Conservation (phyloP, 1,140 invertebrate genomes). For the Colletes latitarsis region DNA sequence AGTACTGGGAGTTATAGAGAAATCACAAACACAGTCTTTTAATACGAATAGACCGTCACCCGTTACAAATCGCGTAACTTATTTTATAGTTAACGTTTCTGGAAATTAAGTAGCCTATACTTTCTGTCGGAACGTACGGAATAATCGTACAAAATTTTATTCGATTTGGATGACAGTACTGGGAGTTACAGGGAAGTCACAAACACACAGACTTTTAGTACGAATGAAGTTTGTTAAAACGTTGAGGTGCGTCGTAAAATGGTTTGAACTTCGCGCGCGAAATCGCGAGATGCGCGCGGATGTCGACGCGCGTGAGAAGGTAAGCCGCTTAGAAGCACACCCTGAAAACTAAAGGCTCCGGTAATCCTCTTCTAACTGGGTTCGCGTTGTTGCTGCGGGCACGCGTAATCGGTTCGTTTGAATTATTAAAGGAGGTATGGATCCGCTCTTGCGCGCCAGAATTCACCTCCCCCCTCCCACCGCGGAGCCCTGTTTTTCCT, state of each 20-base stretch:
- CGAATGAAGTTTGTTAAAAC: too few relatives aligned
- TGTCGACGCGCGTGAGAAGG: conserved; percentile 14
- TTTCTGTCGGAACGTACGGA: too few relatives aligned
- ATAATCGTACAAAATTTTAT: too few relatives aligned
- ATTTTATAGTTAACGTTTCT: too few relatives aligned
- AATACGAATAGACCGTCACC: too few relatives aligned
- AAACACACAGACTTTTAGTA: too few relatives aligned
- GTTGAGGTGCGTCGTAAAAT: neutral
- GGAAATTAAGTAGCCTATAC: too few relatives aligned
- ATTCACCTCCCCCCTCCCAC: neutral
- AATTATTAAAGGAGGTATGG: conserved; percentile 36
- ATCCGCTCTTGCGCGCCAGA: conserved; percentile 1
- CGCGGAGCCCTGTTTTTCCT: neutral
- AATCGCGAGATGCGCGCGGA: neutral
- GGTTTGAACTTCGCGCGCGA: neutral
- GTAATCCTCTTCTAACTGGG: conserved; percentile 49
- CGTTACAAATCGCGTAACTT: too few relatives aligned
- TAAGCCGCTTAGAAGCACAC: conserved; percentile 57
- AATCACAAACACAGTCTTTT: too few relatives aligned
- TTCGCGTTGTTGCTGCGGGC: conserved; percentile 11
- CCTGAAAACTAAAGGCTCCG: conserved; percentile 54
- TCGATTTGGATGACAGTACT: too few relatives aligned
- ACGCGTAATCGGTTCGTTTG: conserved; percentile 40
- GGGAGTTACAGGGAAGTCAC: too few relatives aligned
- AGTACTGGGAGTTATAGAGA: too few relatives aligned